Conservation (phyloP, 2,797 vertebrate genomes). For the Epinephelus coioides region DNA sequence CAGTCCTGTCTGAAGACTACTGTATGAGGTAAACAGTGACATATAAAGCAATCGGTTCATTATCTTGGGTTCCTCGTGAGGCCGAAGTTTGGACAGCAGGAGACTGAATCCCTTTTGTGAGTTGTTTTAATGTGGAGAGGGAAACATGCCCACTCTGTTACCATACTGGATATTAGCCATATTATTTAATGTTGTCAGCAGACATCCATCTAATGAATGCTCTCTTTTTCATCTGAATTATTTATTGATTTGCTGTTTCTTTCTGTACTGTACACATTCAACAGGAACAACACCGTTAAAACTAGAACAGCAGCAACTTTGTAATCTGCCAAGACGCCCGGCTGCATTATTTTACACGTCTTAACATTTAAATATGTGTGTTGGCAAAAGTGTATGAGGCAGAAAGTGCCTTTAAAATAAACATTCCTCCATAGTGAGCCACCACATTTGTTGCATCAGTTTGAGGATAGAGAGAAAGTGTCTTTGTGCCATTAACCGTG, state of each 20-base stretch:
- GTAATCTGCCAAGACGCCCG: conserved; percentile 53
- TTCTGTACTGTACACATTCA: conserved; percentile 51
- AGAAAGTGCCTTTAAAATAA: conserved; percentile 84
- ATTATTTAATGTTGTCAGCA: conserved; percentile 70
- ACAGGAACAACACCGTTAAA: conserved; percentile 35
- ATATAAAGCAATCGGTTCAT: conserved; percentile 48
- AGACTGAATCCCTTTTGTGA: conserved; percentile 18
- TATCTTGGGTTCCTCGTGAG: conserved; percentile 13
- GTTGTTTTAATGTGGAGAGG: background rate
- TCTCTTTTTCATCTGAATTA: conserved; percentile 38
- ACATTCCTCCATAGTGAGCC: conserved; percentile 81
- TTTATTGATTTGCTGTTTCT: conserved; percentile 61
- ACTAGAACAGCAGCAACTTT: conserved; percentile 41
- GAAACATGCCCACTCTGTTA: conserved; percentile 20
- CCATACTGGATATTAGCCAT: conserved; percentile 80
- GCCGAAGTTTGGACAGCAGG: conserved; percentile 23
- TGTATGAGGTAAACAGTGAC: conserved; percentile 13
- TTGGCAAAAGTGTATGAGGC: conserved; percentile 76
- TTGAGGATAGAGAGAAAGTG: conserved; percentile 36
- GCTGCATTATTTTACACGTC: conserved; percentile 59
- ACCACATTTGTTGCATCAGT: conserved; percentile 58
- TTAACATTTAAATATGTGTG: conserved; percentile 61
- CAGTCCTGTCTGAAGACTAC: conserved; percentile 20
- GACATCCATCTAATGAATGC: conserved; percentile 63
- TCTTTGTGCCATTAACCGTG: conserved; percentile 74